Percentiles rank a stretch among this genome's conserved stretches.
Conservation (phyloP, 2,113 vertebrate species). For the Erinaceus europaeus region DNA sequence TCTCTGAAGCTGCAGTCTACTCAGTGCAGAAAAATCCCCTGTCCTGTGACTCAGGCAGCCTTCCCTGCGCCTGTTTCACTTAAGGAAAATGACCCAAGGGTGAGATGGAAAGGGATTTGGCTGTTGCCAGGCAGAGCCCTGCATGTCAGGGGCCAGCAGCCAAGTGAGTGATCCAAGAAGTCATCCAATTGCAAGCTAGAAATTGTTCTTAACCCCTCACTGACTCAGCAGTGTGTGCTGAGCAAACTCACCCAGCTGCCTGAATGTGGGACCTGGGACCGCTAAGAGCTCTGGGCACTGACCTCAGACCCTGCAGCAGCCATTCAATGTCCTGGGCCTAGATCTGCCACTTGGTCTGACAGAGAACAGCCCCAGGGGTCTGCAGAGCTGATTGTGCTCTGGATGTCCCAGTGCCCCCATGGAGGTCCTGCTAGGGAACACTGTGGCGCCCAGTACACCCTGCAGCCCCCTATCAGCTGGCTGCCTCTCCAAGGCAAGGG, state of each 20-base stretch:
- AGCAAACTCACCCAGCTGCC: not conserved
- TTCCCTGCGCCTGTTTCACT: not conserved
- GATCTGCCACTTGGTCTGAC: not conserved
- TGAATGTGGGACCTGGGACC: not conserved
- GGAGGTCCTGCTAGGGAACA: not conserved
- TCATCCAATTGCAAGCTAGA: slow-evolving; percentile 48
- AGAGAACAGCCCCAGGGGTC: not conserved
- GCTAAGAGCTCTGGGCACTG: not conserved
- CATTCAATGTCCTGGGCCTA: too few relatives aligned
- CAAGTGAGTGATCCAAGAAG: slow-evolving; percentile 67
- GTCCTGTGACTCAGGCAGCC: not conserved
- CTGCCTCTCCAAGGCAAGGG: not conserved
- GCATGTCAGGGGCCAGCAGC: slow-evolving; percentile 43
- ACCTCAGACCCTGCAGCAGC: not conserved
- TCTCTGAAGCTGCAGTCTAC: not conserved
- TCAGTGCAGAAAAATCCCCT: not conserved
- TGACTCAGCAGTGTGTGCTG: not conserved
- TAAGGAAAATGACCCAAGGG: slow-evolving; percentile 25
- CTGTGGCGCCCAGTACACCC: not conserved
- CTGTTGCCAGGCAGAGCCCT: slow-evolving; percentile 52
- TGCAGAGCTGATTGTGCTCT: not conserved
- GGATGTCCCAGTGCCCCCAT: accelerated
- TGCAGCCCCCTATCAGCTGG: too few relatives aligned
- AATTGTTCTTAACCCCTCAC: slow-evolving; percentile 53
- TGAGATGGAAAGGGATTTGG: slow-evolving; percentile 23